phyloP scores from a whole-genome alignment of 2,797 vertebrate genomes.

The Aphelocoma californica region DNA sequence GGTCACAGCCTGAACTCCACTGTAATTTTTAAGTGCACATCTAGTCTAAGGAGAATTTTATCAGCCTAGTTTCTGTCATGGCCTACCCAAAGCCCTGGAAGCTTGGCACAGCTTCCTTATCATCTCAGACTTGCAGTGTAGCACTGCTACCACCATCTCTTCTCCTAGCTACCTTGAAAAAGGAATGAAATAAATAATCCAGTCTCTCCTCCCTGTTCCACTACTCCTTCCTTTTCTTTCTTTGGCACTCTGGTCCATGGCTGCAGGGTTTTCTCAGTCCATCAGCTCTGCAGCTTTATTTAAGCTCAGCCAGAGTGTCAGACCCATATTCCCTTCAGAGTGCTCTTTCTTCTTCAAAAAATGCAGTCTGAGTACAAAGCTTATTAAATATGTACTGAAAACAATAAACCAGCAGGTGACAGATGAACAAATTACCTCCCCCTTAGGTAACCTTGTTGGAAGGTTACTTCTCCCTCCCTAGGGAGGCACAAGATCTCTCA shows the following conservation, averaged over 20 bases:
- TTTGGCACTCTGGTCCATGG: background rate
- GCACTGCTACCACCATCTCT: background rate
- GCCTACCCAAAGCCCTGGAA: background rate
- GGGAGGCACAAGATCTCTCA: background rate
- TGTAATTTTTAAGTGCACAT: background rate
- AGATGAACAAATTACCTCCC: conserved; percentile 33
- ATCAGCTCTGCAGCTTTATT: background rate
- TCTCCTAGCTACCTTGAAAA: background rate
- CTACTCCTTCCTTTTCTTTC: background rate
- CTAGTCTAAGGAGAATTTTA: background rate
- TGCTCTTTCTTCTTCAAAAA: background rate
- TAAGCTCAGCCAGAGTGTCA: background rate
- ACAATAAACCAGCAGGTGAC: conserved; percentile 2
- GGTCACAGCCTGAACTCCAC: background rate
- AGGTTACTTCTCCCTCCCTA: background rate
- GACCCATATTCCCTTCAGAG: background rate
- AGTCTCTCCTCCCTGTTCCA: background rate
- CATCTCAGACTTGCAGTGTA: background rate
- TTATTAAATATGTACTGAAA: conserved; percentile 11
- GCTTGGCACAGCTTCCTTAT: background rate
- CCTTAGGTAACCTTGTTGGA: background rate
- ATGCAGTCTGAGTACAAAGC: background rate
- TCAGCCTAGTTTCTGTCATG: background rate
- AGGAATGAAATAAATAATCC: background rate
- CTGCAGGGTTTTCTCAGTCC: background rate